These are phyloP conservation scores for Arrhamphus sclerolepis DNA, from an alignment of 2,797 vertebrate species.

Conservation along the genomic window DNA sequence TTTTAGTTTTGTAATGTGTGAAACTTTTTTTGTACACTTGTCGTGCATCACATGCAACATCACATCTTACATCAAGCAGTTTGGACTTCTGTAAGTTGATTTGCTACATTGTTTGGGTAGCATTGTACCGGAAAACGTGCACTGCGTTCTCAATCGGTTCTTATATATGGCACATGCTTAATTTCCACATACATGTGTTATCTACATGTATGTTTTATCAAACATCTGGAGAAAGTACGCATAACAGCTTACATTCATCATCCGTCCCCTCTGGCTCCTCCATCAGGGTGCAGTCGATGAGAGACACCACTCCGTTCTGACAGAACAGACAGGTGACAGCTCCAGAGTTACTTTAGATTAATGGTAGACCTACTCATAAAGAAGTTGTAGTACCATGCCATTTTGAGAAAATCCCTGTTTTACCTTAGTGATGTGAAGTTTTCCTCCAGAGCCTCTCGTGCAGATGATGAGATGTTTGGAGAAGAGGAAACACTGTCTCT, in stretches of 20 bases:
- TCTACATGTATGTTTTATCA: background rate
- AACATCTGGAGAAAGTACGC: conserved; percentile 2
- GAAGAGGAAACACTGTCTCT: conserved; percentile 97
- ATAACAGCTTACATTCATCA: conserved; percentile 86
- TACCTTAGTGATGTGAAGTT: conserved; percentile 97
- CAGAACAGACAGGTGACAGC: conserved; percentile 16
- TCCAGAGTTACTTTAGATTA: background rate
- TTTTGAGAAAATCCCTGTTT: background rate
- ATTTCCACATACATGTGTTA: background rate
- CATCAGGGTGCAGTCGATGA: conserved; percentile 96
- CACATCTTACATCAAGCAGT: too few species aligned
- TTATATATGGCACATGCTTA: too few species aligned
- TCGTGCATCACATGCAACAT: too few species aligned
- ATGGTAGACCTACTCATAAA: background rate
- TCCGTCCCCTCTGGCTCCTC: conserved; percentile 93
- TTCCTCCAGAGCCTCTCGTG: conserved; percentile 93
- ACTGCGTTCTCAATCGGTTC: too few species aligned
- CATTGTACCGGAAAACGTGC: too few species aligned
- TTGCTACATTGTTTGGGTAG: too few species aligned
- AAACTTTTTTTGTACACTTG: too few species aligned
- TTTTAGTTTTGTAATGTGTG: too few species aligned
- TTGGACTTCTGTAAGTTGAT: too few species aligned
- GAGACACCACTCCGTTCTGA: conserved; percentile 94
- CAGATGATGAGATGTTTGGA: conserved; percentile 98
- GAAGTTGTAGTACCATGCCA: background rate